A percentile compares a stretch with the other conserved stretches of the same genome.
Evolutionary conservation across 2,797 vertebrate species (phyloP).

Genomic region (Sciurus vulgaris): DNA sequence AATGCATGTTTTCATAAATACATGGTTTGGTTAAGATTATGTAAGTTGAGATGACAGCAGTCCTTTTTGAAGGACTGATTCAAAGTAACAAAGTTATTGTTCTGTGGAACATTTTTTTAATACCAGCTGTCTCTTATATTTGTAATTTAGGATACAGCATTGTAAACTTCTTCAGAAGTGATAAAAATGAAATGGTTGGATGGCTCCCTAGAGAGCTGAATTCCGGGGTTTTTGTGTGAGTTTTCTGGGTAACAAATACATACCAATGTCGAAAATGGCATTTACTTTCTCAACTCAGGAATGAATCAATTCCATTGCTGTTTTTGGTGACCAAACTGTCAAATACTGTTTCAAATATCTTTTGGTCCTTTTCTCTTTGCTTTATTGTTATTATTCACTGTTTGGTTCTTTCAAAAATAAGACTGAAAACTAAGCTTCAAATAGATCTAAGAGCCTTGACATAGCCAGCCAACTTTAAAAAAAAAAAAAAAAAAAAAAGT

Average conservation of each 20-base stretch:
- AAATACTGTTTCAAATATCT: conserved; percentile 37
- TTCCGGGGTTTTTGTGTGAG: background rate
- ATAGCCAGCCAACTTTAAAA: background rate
- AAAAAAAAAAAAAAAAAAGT: background rate
- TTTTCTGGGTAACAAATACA: conserved; percentile 57
- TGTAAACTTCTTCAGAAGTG: conserved; percentile 51
- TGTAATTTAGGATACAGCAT: conserved; percentile 25
- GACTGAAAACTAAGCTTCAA: conserved; percentile 45
- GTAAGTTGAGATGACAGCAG: background rate
- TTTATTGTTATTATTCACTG: background rate
- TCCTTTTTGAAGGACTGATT: conserved; percentile 5
- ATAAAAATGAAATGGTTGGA: background rate
- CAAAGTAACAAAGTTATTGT: background rate
- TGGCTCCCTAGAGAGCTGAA: conserved; percentile 21
- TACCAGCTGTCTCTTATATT: background rate
- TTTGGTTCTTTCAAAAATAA: conserved; percentile 51
- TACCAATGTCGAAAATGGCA: background rate
- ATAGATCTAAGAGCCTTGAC: background rate
- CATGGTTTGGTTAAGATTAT: background rate
- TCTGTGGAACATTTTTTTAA: background rate
- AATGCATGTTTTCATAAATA: background rate
- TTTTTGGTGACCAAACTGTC: conserved; percentile 54
- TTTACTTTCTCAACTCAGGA: conserved; percentile 44
- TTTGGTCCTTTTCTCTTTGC: background rate
- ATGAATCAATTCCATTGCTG: conserved; percentile 53